Base-by-base conservation (phyloP, 2,113 vertebrate species). In the Eleginops maclovinus region DNA sequence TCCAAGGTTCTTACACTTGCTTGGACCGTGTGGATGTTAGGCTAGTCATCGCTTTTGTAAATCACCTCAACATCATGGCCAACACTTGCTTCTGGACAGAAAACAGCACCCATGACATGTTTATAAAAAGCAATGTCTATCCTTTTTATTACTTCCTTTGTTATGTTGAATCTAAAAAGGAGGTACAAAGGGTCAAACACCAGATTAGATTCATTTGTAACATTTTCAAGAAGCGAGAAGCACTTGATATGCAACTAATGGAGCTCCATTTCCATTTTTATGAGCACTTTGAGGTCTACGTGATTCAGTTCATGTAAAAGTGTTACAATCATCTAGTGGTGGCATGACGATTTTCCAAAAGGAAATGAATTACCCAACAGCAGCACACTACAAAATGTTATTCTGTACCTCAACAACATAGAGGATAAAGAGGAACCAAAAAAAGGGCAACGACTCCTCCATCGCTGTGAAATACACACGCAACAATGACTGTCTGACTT, bases 121-220 rank as follows among this genome's bases (percentile, higher is more conserved):
- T 26, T n/a, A 67, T 16, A n/a, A 56, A 16, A 53, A 36, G 19
- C 10, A 26, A 26, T 14, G 0, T 7, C 19, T 14, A 1, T 9
- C 50, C 17, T 15, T 66, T 31, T 31, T 36, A 50, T 72, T 28
- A 40, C 19, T 36, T 49, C 55, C 43, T 59, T 49, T 72, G 28
- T 61, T 51, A 22, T 40, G 46, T 73, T 43, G 22, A 43, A 17
- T 54, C n/a, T 14, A 22, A 9, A 51, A 24, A 12, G 14, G n/a
- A 3, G 19, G 28, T 17, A n/a, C n/a, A 44, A 21, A 3, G 2
- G 17, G 51, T 15, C 3, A 46, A 55, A 55, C 44, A 56, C 6
- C 22, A 47, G 5, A n/a, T 26, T 53, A 4, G 14, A 41, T 49
- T 13, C 19, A 7, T 43, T 5, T 13, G n/a, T 55, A 15, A 13